A percentile compares a stretch with the other conserved stretches of the same genome.
These are phyloP conservation scores for Cosmia trapezina DNA, from an alignment of 2,888 invertebrate species.

Conservation along the genomic window DNA sequence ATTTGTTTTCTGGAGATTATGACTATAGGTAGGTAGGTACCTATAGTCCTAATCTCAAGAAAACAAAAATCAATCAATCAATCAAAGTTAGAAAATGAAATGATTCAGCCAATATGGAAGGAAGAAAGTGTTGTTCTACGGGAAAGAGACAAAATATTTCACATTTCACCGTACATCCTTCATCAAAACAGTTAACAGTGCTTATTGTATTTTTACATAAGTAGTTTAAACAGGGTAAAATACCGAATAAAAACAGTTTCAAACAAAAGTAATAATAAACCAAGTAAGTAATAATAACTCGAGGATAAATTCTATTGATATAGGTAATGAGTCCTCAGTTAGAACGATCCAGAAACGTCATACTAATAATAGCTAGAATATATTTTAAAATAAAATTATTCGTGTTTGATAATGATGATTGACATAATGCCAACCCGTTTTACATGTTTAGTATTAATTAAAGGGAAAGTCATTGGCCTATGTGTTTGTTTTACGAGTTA, in stretches of 20 bases:
- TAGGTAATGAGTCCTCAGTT: conserved; percentile 25
- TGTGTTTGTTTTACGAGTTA: conserved; percentile 31
- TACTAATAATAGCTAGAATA: not conserved
- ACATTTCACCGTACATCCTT: not conserved
- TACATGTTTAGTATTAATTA: conserved; percentile 35
- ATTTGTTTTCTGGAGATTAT: not conserved
- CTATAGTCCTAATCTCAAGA: too few relatives aligned
- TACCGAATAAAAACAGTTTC: conserved; percentile 30
- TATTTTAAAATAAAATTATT: conserved; percentile 8
- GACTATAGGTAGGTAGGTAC: too few relatives aligned
- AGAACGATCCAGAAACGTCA: conserved; percentile 41
- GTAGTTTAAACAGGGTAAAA: conserved; percentile 23
- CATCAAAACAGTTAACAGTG: not conserved
- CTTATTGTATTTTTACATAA: conserved; percentile 3
- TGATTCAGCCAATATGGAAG: not conserved
- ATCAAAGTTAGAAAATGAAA: not conserved
- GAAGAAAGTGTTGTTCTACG: not conserved
- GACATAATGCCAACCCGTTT: conserved; percentile 46
- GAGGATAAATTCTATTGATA: conserved; percentile 50
- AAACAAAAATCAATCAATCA: too few relatives aligned
- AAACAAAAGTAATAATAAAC: conserved; percentile 26
- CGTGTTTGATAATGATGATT: conserved; percentile 41
- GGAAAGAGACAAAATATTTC: not conserved
- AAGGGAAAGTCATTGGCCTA: conserved; percentile 39
- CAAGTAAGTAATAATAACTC: conserved; percentile 29